Base-by-base conservation (phyloP, 1,140 invertebrate genomes). In the Drosophila nebulosa region DNA sequence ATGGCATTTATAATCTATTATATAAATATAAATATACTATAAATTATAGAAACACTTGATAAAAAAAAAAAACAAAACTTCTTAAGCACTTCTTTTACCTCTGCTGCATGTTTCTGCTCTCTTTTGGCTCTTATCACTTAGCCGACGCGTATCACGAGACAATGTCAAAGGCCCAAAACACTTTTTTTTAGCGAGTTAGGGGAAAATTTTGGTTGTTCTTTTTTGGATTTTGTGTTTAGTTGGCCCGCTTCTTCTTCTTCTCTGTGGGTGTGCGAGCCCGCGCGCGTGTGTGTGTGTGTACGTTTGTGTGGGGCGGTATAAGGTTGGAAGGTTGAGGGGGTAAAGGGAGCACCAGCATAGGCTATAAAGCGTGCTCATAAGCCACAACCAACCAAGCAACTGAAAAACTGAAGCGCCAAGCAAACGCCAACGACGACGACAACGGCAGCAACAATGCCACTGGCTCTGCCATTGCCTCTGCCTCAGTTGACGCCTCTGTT, bases 41-140 rank as follows among this genome's bases (percentile, higher is more conserved):
- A 46, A 21, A 21, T 46, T 21, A 12, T 10, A 46, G 9, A 46
- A 16, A 77, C 73, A 63, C 67, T 75, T 36, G 26, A 56, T 36
- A 35, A 9, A 55, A 16, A 32, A 32, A 42, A 12, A 55, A 26
- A 1, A 30, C 7, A 30, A 30, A 30, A 30, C 4, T 30, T n/a
- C 36, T 32, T 26, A n/a, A 26, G 32, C 51, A 36, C 56, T 80
- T 79, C 52, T 30, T 71, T 80, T 83, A 86, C 81, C 81, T 86
- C 62, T 86, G 81, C 83, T 83, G 83, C 81, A 86, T 86, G 12
- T 59, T 74, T 64, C 50, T 62, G 56, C 30, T 79, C 57, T 64
- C 59, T 60, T 22, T 35, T 53, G 35, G 21, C 46, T 42, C 14
- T 78, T 88, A 88, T 86, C 81, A 86, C 81, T 88, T 66, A 26